phyloP scores from a whole-genome alignment of 2,797 vertebrate species.

The Leucoraja ocellata region DNA sequence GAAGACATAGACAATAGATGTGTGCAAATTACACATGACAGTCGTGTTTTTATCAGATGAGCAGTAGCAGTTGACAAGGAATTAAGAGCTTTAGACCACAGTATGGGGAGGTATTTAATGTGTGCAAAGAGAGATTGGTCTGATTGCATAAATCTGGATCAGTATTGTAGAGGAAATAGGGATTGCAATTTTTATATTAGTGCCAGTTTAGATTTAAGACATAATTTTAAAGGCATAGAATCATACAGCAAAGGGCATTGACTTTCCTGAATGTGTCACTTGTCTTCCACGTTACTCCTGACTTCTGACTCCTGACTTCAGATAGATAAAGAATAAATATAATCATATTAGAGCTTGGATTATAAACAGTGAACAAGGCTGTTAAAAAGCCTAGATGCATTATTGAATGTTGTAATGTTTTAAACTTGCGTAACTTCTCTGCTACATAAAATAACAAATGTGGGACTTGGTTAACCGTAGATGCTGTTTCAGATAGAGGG shows the following conservation, averaged over 20 bases:
- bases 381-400: not conserved
- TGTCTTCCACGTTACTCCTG: not conserved
- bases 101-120: not conserved
- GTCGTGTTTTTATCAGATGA: not conserved
- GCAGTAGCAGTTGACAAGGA: not conserved
- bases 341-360: not conserved
- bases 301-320: not conserved
- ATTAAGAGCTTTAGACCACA: not conserved
- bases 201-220: not conserved
- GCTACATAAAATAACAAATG: not conserved
- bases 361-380: not conserved
- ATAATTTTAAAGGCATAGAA: not conserved
- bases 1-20: not conserved
- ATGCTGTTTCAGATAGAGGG: no score
- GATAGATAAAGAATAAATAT: not conserved
- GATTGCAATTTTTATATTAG: not conserved
- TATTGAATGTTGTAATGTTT: not conserved
- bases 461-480: not conserved
- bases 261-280: not conserved
- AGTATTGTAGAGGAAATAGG: not conserved
- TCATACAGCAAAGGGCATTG: not conserved
- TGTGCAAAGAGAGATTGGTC: not conserved
- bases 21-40: not conserved
- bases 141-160: not conserved
- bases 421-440: not conserved